Percentiles rank a stretch among this genome's conserved stretches.
Conservation (phyloP, 2,113 vertebrate genomes). For the Lepus europaeus region DNA sequence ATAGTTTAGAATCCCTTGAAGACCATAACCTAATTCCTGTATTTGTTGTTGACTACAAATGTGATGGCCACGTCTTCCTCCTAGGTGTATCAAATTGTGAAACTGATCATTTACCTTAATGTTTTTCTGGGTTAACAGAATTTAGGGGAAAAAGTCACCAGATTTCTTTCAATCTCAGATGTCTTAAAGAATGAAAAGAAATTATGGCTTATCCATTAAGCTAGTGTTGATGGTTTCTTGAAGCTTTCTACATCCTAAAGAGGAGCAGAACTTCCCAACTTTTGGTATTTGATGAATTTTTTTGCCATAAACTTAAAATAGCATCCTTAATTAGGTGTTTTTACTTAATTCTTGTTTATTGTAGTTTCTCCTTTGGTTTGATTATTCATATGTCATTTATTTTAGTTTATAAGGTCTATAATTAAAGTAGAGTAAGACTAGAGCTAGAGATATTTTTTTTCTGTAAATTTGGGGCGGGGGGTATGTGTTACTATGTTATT, state of each 20-base stretch:
- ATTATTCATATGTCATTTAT: background rate
- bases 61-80: rapidly evolving
- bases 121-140: background rate
- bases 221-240: background rate
- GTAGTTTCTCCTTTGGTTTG: background rate
- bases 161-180: background rate
- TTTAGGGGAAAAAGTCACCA: background rate
- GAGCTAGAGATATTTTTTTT: background rate
- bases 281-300: background rate
- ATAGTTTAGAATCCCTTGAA: no score
- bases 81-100: no score
- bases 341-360: background rate
- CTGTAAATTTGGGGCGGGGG: background rate
- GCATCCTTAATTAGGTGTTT: background rate
- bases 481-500: background rate
- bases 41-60: background rate
- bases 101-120: background rate
- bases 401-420: background rate
- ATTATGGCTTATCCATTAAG: background rate
- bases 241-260: background rate
- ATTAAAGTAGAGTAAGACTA: background rate
- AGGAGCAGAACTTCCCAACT: background rate
- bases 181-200: background rate
- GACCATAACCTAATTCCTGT: no score
- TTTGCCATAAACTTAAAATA: background rate